These are phyloP conservation scores for Pachyseris speciosa DNA, from an alignment of 64 coral and sea anemone genomes.

Conservation along the genomic window DNA sequence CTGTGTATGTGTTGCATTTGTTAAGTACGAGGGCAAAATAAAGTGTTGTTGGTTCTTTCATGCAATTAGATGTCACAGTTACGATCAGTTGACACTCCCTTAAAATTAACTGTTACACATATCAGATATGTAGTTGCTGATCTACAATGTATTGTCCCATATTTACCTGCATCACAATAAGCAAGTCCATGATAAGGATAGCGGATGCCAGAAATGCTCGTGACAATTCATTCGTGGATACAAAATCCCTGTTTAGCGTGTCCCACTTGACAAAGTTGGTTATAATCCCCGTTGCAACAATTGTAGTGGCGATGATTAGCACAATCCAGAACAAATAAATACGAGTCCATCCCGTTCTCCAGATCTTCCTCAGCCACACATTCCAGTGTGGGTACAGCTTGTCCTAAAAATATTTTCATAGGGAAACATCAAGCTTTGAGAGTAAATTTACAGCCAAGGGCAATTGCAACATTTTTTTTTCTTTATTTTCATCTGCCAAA, in stretches of 20 bases:
- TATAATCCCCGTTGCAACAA: constrained; percentile 93
- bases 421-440: background rate
- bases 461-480: too few species aligned
- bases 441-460: too few species aligned
- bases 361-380: constrained; percentile 68
- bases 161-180: constrained; percentile 98
- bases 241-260: constrained; percentile 82
- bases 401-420: constrained; percentile 66
- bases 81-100: too few species aligned
- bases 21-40: too few species aligned
- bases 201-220: constrained; percentile 93
- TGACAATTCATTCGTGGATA: constrained; percentile 92
- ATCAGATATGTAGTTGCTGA: too few species aligned
- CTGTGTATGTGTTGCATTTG: too few species aligned
- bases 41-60: too few species aligned
- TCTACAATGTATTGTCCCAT: too few species aligned
- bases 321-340: constrained; percentile 94
- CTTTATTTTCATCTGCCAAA: too few species aligned
- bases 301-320: constrained; percentile 66
- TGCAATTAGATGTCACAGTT: too few species aligned
- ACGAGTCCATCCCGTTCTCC: constrained; percentile 86
- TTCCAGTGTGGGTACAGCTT: constrained; percentile 96
- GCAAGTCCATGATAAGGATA: constrained; percentile 89
- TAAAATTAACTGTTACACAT: too few species aligned
- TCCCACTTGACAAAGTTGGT: constrained; percentile 95